Conservation (phyloP, 2,113 vertebrate genomes). For the Bubo scandiacus region DNA sequence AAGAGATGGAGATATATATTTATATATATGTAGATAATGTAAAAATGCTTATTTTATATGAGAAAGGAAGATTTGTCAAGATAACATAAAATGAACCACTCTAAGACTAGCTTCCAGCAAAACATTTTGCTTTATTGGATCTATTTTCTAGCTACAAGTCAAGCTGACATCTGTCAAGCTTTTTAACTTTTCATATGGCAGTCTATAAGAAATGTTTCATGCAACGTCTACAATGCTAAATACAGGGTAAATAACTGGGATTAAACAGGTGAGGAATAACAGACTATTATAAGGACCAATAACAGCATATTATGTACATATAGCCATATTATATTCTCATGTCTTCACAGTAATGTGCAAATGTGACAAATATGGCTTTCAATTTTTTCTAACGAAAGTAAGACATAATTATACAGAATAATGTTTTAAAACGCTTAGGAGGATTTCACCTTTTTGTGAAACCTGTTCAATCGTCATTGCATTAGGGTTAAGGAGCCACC, state of each 20-base stretch:
- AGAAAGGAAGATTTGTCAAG: background rate
- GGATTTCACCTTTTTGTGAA: conserved; percentile 59
- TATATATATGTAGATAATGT: background rate
- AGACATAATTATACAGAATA: conserved; percentile 81
- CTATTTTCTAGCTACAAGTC: conserved; percentile 71
- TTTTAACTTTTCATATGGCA: conserved; percentile 34
- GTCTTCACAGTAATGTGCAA: conserved; percentile 77
- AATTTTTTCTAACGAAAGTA: conserved; percentile 57
- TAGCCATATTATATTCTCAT: conserved; percentile 66
- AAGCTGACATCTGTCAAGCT: conserved; percentile 36
- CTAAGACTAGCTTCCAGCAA: conserved; percentile 62
- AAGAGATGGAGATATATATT: background rate
- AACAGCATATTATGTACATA: conserved; percentile 53
- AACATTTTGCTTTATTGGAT: conserved; percentile 75
- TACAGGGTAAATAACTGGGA: conserved; percentile 44
- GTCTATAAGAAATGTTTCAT: conserved; percentile 62
- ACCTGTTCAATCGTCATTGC: conserved; percentile 33
- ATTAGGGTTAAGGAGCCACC: background rate
- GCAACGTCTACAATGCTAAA: conserved; percentile 56
- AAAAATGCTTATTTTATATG: conserved; percentile 14
- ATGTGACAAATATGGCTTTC: conserved; percentile 80
- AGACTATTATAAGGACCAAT: background rate
- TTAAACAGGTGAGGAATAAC: conserved; percentile 47
- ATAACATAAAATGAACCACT: conserved; percentile 38
- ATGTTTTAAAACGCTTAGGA: conserved; percentile 71